These are phyloP conservation scores for Nothoprocta pentlandii DNA, from an alignment of 2,113 vertebrate species.

Conservation along the genomic window DNA sequence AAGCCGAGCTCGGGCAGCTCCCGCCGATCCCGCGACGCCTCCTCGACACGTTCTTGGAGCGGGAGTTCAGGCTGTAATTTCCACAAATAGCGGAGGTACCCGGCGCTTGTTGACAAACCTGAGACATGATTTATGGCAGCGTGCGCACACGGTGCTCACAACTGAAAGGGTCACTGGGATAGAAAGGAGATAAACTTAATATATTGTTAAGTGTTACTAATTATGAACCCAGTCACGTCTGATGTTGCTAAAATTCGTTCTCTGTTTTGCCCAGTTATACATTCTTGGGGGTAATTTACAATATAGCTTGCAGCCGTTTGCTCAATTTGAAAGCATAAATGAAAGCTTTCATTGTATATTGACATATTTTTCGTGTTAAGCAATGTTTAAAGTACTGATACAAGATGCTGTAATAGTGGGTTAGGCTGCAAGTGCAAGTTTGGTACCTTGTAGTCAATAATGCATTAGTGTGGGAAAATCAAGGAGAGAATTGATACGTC, in stretches of 20 bases:
- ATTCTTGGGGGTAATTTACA: conserved; percentile 88
- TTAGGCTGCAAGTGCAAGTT: conserved; percentile 80
- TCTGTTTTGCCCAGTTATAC: conserved; percentile 77
- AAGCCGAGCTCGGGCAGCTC: conserved; percentile 19
- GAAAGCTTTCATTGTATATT: conserved; percentile 85
- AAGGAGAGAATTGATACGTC: conserved; percentile 21
- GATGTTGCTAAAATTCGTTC: conserved; percentile 74
- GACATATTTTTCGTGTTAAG: conserved; percentile 88
- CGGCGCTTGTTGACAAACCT: conserved; percentile 78
- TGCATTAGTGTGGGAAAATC: conserved; percentile 61
- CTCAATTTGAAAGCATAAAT: conserved; percentile 85
- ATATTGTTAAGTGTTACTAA: conserved; percentile 82
- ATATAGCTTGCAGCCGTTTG: conserved; percentile 79
- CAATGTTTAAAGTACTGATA: conserved; percentile 87
- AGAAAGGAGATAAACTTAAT: conserved; percentile 78
- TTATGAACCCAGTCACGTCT: conserved; percentile 76
- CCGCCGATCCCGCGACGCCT: background rate
- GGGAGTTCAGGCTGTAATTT: conserved; percentile 73
- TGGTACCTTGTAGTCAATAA: conserved; percentile 77
- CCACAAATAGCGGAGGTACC: conserved; percentile 61
- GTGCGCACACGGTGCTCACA: conserved; percentile 73
- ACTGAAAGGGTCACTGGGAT: conserved; percentile 76
- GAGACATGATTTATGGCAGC: conserved; percentile 78
- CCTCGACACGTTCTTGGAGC: conserved; percentile 39
- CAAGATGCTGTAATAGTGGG: conserved; percentile 85